Conservation (phyloP, 1,140 invertebrate species). For the Platyscapa corneri region DNA sequence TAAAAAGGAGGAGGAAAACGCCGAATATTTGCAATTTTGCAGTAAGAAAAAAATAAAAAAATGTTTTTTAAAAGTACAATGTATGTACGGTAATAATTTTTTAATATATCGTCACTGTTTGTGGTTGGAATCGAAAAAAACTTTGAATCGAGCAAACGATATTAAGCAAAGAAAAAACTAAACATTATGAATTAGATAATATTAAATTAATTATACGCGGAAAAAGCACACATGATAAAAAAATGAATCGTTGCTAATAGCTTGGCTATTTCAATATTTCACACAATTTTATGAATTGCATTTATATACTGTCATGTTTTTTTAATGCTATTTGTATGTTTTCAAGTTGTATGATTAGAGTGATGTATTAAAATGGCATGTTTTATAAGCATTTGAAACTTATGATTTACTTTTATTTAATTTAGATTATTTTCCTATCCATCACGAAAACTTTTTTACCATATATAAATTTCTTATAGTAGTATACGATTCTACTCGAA, state of each 20-base stretch:
- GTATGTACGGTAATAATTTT: slow-evolving; percentile 39
- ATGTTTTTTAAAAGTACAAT: slow-evolving; percentile 2
- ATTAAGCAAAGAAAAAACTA: slow-evolving; percentile 12
- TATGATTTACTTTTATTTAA: slow-evolving; percentile 14
- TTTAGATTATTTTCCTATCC: not conserved
- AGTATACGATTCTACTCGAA: not conserved
- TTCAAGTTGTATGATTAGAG: slow-evolving; percentile 70
- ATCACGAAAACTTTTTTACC: not conserved
- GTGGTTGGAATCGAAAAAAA: slow-evolving; percentile 12
- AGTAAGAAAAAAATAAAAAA: slow-evolving; percentile 17
- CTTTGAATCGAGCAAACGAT: not conserved
- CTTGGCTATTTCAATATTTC: slow-evolving; percentile 54
- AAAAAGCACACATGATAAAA: slow-evolving; percentile 48
- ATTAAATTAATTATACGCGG: slow-evolving; percentile 48
- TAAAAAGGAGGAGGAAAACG: slow-evolving; percentile 1
- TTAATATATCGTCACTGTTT: slow-evolving; percentile 25
- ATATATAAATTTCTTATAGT: not conserved
- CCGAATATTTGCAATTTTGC: slow-evolving; percentile 26
- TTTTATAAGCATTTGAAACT: slow-evolving; percentile 69
- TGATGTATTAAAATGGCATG: slow-evolving; percentile 68
- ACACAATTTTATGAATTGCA: slow-evolving; percentile 59
- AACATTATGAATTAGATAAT: slow-evolving; percentile 18
- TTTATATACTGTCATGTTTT: slow-evolving; percentile 66
- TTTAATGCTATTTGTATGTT: slow-evolving; percentile 66
- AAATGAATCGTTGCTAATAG: slow-evolving; percentile 27